Base-by-base conservation (phyloP, 2,888 invertebrate species). In the Cheilosia vernalis region DNA sequence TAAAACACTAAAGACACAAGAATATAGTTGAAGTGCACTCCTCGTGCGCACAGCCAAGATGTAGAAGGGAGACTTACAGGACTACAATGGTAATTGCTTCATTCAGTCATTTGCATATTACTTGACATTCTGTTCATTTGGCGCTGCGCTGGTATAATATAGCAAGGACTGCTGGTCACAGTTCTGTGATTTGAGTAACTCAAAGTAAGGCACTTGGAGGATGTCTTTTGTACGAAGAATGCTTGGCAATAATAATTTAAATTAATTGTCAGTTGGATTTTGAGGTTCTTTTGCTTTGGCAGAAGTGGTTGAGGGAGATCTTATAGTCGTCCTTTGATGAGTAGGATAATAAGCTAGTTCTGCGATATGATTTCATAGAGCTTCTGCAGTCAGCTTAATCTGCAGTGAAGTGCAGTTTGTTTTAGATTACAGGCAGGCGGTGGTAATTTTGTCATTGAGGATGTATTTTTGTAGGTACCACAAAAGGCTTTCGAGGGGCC, bases 91-190 rank as follows among this genome's bases (percentile, higher is more conserved):
- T 49, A 49, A 47, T 49, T 47, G 17, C 24, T 27, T 49, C 24
- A 21, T 47, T 49, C 19, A 40, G 27, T 70, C 10, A 60, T 70
- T 70, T 70, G 60, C 60, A 60, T 70, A 51, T 47, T 60, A 60
- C 70, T 49, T 51, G 60, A 58, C 13, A 6, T 58, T 55, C 55
- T 55, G 55, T 33, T 55, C 56, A 69, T 60, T 70, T 60, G 33
- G n/a, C 47, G 6, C 37, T 49, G n/a, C 47, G 6, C 37, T 49
- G 21, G 30, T 9, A 30, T 9, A 30, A 30, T 30, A 9, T 13
- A 15, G 24, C 15, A 24, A 49, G 24, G 58, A 15, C 15, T 42
- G 19, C 30, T 44, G 13, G 19, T 1, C 9, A 13, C 33, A 58
- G 56, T 44, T 33, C 33, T 47, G 40, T 53, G 21, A 17, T 40